phyloP scores from a whole-genome alignment of 2,888 invertebrate species.

The Cephus pygmeus region DNA sequence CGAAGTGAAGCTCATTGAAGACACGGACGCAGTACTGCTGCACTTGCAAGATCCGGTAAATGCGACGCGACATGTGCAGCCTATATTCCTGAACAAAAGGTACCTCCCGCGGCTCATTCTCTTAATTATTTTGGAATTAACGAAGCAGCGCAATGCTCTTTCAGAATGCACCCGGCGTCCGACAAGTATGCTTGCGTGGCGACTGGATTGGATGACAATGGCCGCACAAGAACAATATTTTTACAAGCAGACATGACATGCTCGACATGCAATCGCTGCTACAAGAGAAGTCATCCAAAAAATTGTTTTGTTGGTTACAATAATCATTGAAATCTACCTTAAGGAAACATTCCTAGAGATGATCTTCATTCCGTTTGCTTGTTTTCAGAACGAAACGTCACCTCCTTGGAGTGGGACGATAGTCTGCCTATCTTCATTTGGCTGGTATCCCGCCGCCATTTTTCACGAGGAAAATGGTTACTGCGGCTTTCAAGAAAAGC shows the following conservation, averaged over 20 bases:
- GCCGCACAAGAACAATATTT: conserved; percentile 68
- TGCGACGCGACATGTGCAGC: conserved; percentile 75
- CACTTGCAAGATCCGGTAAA: conserved; percentile 72
- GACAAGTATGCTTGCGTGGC: conserved; percentile 72
- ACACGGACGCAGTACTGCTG: conserved; percentile 73
- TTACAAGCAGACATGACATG: conserved; percentile 67
- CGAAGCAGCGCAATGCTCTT: not conserved
- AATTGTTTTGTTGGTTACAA: not conserved
- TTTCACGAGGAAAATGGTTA: conserved; percentile 70
- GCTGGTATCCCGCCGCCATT: conserved; percentile 80
- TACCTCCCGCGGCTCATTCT: conserved; percentile 7
- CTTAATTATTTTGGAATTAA: not conserved
- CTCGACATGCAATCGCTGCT: conserved; percentile 70
- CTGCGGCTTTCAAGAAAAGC: conserved; percentile 68
- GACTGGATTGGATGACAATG: conserved; percentile 69
- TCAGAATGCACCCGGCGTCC: conserved; percentile 53
- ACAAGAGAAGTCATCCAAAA: conserved; percentile 46
- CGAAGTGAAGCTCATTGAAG: conserved; percentile 70
- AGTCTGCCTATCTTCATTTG: conserved; percentile 73
- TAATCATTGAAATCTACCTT: not conserved
- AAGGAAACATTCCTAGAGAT: not conserved
- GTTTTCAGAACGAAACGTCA: conserved; percentile 19
- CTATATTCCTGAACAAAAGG: conserved; percentile 70
- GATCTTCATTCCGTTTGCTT: not conserved
- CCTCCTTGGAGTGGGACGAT: conserved; percentile 76